A percentile compares a stretch with the other conserved stretches of the same genome.
These are phyloP conservation scores for Ophiothrix spiculata DNA, from an alignment of 35 echinoderm and acorn worm species.

Conservation along the genomic window DNA sequence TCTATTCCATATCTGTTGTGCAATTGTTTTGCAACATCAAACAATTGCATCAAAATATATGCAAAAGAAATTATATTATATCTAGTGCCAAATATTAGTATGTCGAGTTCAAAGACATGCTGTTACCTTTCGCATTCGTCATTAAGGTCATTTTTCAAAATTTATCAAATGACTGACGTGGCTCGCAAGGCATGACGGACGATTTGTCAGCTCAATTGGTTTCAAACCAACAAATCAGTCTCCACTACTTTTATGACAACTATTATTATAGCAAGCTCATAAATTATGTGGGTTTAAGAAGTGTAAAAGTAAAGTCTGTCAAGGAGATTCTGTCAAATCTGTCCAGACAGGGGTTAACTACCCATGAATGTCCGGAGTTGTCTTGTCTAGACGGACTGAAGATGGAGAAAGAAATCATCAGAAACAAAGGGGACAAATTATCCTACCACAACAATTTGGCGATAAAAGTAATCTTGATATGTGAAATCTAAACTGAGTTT, in stretches of 20 bases:
- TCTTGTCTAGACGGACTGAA: background rate
- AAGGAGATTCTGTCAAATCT: background rate
- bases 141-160: background rate
- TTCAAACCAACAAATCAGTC: background rate
- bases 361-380: background rate
- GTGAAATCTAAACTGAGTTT: background rate
- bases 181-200: background rate
- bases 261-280: too few species aligned
- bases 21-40: too few species aligned
- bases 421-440: background rate
- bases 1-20: too few species aligned
- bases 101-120: background rate
- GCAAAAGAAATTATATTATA: too few species aligned
- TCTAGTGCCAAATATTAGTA: too few species aligned
- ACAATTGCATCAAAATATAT: too few species aligned
- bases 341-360: background rate
- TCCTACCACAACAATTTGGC: background rate
- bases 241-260: too few species aligned
- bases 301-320: background rate
- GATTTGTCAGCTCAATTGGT: background rate
- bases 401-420: background rate
- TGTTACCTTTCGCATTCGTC: background rate
- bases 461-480: background rate
- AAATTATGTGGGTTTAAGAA: too few species aligned
- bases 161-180: slow-evolving; percentile 1